Evolutionary conservation across 1,140 invertebrate species (phyloP), one percentile per base, ranked within the genome.

Genomic region (Drosophila arawakana): DNA sequence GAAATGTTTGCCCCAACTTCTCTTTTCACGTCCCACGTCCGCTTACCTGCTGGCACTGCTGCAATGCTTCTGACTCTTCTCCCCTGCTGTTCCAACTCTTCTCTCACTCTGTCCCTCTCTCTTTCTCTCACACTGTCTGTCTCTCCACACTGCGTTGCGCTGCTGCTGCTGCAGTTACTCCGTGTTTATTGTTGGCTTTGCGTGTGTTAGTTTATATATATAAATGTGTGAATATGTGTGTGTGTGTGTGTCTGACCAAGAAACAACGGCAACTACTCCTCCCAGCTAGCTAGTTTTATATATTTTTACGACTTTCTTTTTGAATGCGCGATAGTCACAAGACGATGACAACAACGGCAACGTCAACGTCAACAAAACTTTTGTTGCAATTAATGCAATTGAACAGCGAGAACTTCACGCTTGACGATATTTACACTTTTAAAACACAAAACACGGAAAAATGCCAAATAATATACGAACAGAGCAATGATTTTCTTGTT

Each of bases 241-340:
- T 62, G 41, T 72, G 54, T 73, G 62, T 76, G 41, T 62, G 58
- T 57, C 47, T 58, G 66, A 59, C 67, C 58, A 70, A 74, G 66
- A 74, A 70, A 74, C 61, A 68, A 57, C 73, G 67, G 52, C 39
- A 66, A 58, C 76, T 62, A 80, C 84, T 83, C 73, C 83, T 80
- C 84, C 80, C 73, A 88, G 76, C 62, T 82, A 89, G 80, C 62
- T 82, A 89, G 80, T 75, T 86, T 88, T 76, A 54, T 88, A 84
- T 85, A 73, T 83, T 88, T 75, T 80, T 83, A 89, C 70, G 83
- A 88, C 83, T 88, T 88, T 88, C 83, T 89, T 88, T 86, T 88
- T 46, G 18, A 62, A 80, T 70, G 69, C 68, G 73, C 81, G 81
- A 84, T 59, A 73, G 83, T 88, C 83, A 88, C 83, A 89, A 88